Evolutionary conservation across 2,797 vertebrate genomes (phyloP), one percentile per base, ranked within the genome.

Genomic region (Pantherophis alleghaniensis): DNA sequence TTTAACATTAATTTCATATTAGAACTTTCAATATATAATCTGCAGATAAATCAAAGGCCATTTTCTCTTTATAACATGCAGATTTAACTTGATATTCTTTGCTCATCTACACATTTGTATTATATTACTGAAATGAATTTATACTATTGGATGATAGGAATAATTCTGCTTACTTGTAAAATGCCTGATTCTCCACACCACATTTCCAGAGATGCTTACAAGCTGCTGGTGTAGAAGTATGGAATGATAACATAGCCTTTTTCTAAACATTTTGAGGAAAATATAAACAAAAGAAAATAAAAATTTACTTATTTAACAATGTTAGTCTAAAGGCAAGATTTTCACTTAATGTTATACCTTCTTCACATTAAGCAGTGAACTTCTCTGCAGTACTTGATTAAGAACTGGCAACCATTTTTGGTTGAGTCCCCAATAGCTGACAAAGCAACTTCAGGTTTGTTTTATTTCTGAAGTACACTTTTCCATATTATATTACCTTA

Each of bases 161-260:
- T 63, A 47, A 2, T 13, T 88, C 88, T 89, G 97, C 99, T 95
- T 97, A 99, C 99, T 99, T 99, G 98, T 99, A 99, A 98, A 99
- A 99, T 94, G 99, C 99, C 96, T 99, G 99, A 97, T 99, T 99
- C 97, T 99, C 99, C 96, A 99, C 99, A 4, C 98, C 99, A 92
- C 99, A 99, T 96, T 99, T 99, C 99, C 99, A 99, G 95, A 99
- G 98, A 96, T 99, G 99, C 96, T 99, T 99, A 97, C 99, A 99
- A 92, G 99, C 99, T 96, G 99, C 99, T 97, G 99, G 99, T 96
- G 99, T 99, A 87, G 99, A 99, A 90, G 99, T 99, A 98, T 99
- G 99, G 97, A 99, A 99, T 74, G 98, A 99, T 98, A 99, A 97
- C 96, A 99, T 98, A 94, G 98, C 98, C 97, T 99, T 99, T 97